Base-by-base conservation (phyloP, 64 coral and sea anemone species). In the Astreopora myriophthalma region DNA sequence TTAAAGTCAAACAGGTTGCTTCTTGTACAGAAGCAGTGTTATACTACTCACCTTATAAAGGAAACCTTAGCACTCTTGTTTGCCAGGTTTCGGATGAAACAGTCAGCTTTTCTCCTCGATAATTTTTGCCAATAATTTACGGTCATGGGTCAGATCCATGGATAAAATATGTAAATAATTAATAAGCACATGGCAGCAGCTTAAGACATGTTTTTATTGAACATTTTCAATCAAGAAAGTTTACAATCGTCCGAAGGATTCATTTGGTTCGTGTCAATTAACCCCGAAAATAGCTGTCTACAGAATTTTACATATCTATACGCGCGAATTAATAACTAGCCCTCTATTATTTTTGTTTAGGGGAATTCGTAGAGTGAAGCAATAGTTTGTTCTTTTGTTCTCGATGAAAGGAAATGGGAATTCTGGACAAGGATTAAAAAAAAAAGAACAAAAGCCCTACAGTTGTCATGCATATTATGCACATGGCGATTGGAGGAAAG, bases 111-210 rank as follows among this genome's bases (percentile, higher is more conserved):
- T 16, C 24, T 64, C 24, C 23, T 64, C 5, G 61, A 26, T 64
- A n/a, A 24, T 23, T 26, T 22, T 46, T 11, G n/a, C n/a, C n/a
- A n/a, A n/a, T n/a, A n/a, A n/a, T n/a, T n/a, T n/a, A n/a, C n/a
- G n/a, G n/a, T n/a, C n/a, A n/a, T n/a, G n/a, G n/a, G n/a, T 46
- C 42, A 46, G 42, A 26, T 3, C 24, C 19, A 26, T 24, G 6
- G 27, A 37, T n/a, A 58, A 26, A 63, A 26, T 83, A 83, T 83
- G 57, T 64, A 83, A 65, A 64, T 83, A 83, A 65, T 83, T 83
- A 24, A 83, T 32, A 64, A 26, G 32, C 23, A 35, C 12, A 48
- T 34, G 52, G 79, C 20, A 19, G 20, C 55, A 24, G 11, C 48
- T 35, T 24, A 13, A 13, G 8, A 13, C 30, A 34, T 34, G 10